Evolutionary conservation across 2,113 vertebrate species (phyloP), one percentile per base, ranked within the genome.

Genomic region (Leucopsar rothschildi): DNA sequence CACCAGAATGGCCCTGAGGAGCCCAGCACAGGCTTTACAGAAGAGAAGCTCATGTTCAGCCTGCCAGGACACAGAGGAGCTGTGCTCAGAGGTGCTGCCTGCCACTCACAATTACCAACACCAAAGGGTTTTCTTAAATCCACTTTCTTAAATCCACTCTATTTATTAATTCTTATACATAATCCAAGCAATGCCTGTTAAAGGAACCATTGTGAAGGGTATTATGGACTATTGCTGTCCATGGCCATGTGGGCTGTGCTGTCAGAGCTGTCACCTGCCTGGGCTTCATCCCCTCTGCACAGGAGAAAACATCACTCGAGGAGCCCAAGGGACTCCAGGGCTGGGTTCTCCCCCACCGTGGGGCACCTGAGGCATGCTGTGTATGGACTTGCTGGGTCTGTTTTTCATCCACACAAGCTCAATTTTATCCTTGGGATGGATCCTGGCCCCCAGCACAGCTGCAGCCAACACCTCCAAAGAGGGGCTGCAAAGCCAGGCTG

Each of bases 281-380:
- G 50, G 24, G 19, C 50, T 88, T 72, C 40, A 72, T 37, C 71
- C 40, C 76, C 10, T 37, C 37, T 64, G 33, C 52, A 44, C 60
- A 45, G 44, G 15, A 20, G 29, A 23, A 45, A 59, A 33, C 49
- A 12, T 56, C 55, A 53, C 15, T 42, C 73, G 79, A 61, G 1
- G 23, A 53, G 15, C 31, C 28, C 59, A 37, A 55, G 47, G 9
- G 22, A 20, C 39, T 21, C 11, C 20, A 31, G 52, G 33, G 18
- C 33, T 0, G 0, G 15, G 35, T 37, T 47, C 45, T 23, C 40
- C 37, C 42, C 40, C 23, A 29, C 8, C 60, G 12, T 0, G 20
- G 64, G 10, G 31, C 14, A 13, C 5, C 0, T 2, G 7, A 61
- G 29, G 52, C 31, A 7, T 57, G 61, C 61, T 59, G 16, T 20